Base-by-base conservation (phyloP, 2,797 vertebrate genomes). In the Megalops cyprinoides region DNA sequence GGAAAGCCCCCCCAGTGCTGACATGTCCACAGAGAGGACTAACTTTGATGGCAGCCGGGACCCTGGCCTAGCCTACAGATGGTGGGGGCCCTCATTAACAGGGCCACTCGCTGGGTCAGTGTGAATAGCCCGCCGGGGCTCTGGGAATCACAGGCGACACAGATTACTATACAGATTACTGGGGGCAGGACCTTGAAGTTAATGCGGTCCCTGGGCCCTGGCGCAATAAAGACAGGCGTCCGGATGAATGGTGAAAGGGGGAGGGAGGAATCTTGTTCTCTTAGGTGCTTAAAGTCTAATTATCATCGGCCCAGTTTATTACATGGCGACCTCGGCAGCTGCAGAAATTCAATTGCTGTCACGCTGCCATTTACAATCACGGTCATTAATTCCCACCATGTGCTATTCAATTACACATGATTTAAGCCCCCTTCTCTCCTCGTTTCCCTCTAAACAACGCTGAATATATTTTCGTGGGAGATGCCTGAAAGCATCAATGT, bases 211-310 rank as follows among this genome's bases (percentile, higher is more conserved):
- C 76, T 53, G 37, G 58, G 76, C 76, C 73, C 77, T 79, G 25
- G 60, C 31, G 62, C 77, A 69, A 79, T 79, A 79, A 79, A 79
- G 77, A 79, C 60, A 42, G 65, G 65, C 65, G 44, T 79, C 60
- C 44, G 44, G 44, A 34, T 53, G 48, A 53, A 53, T 37, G 74
- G 28, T 18, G 31, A 23, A 10, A 25, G 46, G 71, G 73, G 73
- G 53, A 65, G 56, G 58, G 42, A 60, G 58, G 58, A 60, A 79
- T 44, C 62, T 25, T 79, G 58, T 79, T 79, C 65, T 69, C 48
- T 14, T 28, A 79, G 77, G 77, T 79, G 77, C 77, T 79, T 79
- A 79, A 79, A 79, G 62, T 79, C 60, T 79, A 79, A 79, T 79
- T 79, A 79, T 71, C 77, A 79, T 71, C 77, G 65, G 28, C 39